phyloP scores from a whole-genome alignment of 2,113 vertebrate genomes.

The Saccopteryx leptura region DNA sequence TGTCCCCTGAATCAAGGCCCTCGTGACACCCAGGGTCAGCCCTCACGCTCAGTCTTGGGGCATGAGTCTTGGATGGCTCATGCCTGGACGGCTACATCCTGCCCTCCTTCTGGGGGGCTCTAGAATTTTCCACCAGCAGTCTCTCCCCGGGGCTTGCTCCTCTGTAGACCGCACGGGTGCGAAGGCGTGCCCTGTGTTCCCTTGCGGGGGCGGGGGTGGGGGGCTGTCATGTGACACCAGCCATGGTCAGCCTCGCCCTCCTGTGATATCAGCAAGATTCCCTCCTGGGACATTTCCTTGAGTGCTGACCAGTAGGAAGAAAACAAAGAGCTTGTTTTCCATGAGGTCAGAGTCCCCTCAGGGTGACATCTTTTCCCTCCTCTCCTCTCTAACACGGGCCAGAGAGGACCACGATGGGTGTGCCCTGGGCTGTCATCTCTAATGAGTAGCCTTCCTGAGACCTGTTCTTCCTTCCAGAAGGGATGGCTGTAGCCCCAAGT shows the following conservation, averaged over 20 bases:
- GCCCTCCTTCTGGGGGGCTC: no score
- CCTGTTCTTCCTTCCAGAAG: fast-evolving
- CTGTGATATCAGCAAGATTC: no score
- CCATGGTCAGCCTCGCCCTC: fast-evolving
- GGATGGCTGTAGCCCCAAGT: no score
- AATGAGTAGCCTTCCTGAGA: fast-evolving
- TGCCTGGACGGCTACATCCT: fast-evolving
- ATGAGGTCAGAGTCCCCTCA: no score
- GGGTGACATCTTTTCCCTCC: neutral
- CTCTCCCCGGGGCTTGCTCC: fast-evolving
- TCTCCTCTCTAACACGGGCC: neutral
- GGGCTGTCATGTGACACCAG: fast-evolving
- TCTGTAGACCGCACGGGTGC: fast-evolving
- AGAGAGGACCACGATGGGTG: fast-evolving
- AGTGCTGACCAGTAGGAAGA: fast-evolving
- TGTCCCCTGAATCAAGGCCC: neutral
- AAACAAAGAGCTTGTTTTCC: neutral
- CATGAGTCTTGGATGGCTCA: neutral
- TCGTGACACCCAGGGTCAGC: neutral
- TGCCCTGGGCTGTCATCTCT: no score
- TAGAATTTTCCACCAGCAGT: fast-evolving
- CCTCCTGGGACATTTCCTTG: neutral
- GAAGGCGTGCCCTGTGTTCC: fast-evolving
- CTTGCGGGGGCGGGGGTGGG: no score
- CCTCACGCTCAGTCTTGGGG: fast-evolving